Conservation (phyloP, 2,113 vertebrate species). For the Hystrix brachyura region DNA sequence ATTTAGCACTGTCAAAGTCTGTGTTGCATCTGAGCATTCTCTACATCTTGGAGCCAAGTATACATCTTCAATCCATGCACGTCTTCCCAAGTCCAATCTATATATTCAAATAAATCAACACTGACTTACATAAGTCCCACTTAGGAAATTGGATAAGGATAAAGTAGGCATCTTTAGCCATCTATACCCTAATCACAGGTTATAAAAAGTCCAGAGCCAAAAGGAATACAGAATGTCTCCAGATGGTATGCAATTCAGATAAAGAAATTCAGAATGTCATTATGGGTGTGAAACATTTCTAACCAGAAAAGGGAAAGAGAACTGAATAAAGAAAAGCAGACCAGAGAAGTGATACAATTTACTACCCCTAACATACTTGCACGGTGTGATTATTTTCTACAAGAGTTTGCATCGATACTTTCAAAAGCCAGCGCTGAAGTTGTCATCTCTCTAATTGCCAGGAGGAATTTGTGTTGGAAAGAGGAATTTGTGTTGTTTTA, state of each 20-base stretch:
- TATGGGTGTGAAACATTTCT: slow-evolving; percentile 54
- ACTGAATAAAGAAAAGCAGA: slow-evolving; percentile 52
- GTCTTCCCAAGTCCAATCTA: slow-evolving; percentile 37
- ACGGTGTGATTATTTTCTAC: neutral
- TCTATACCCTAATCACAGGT: slow-evolving; percentile 64
- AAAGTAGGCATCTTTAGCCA: slow-evolving; percentile 44
- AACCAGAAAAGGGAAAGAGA: slow-evolving; percentile 62
- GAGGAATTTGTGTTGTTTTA: neutral
- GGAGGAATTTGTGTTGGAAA: neutral
- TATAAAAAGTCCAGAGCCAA: slow-evolving; percentile 72
- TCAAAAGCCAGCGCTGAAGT: slow-evolving; percentile 16
- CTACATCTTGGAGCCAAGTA: slow-evolving; percentile 1
- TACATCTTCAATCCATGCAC: neutral
- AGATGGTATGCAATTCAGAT: slow-evolving; percentile 68
- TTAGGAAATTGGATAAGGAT: neutral
- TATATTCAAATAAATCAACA: slow-evolving; percentile 57
- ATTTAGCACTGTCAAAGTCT: slow-evolving; percentile 55
- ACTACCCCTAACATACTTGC: slow-evolving; percentile 10
- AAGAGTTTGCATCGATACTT: neutral
- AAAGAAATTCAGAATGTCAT: slow-evolving; percentile 63
- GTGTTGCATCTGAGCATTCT: slow-evolving; percentile 25
- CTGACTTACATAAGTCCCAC: neutral
- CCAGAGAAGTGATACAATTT: neutral
- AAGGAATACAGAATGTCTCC: slow-evolving; percentile 67
- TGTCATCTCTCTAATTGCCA: neutral